A percentile compares a stretch with the other conserved stretches of the same genome.
Conservation (phyloP, 2,113 vertebrate genomes). For the Pluvialis apricaria region DNA sequence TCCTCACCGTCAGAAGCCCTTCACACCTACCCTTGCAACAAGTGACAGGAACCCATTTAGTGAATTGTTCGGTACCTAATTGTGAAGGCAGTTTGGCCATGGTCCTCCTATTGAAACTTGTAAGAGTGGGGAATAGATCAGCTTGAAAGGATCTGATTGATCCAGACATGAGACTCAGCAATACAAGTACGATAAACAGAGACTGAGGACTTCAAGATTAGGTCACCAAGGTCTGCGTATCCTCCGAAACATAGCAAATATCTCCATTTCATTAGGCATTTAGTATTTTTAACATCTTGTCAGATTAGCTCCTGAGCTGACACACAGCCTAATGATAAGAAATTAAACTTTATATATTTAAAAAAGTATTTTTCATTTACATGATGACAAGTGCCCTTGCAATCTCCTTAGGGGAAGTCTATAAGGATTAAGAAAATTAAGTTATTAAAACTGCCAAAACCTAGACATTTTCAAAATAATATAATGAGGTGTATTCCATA, state of each 20-base stretch:
- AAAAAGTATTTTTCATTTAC: background rate
- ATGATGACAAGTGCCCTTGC: background rate
- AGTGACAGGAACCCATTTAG: too few species aligned
- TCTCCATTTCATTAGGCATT: background rate
- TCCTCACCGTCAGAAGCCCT: background rate
- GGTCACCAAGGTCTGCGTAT: background rate
- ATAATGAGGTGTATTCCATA: background rate
- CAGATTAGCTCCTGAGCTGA: background rate
- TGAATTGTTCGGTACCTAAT: background rate
- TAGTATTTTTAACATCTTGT: background rate
- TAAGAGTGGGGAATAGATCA: background rate
- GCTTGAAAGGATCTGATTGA: background rate
- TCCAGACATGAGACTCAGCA: background rate
- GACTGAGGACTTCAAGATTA: background rate
- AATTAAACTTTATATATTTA: background rate
- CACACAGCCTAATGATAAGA: background rate
- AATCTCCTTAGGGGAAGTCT: background rate
- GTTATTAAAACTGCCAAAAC: background rate
- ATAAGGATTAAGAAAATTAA: background rate
- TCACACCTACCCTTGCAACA: background rate
- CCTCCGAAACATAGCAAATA: background rate
- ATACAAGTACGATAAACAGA: too few species aligned
- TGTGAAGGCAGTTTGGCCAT: background rate
- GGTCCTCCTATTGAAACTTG: background rate
- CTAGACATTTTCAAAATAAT: background rate